Evolutionary conservation across 2,888 invertebrate genomes (phyloP), one percentile per base, ranked within the genome.

Genomic region (Diadegma fenestrale): DNA sequence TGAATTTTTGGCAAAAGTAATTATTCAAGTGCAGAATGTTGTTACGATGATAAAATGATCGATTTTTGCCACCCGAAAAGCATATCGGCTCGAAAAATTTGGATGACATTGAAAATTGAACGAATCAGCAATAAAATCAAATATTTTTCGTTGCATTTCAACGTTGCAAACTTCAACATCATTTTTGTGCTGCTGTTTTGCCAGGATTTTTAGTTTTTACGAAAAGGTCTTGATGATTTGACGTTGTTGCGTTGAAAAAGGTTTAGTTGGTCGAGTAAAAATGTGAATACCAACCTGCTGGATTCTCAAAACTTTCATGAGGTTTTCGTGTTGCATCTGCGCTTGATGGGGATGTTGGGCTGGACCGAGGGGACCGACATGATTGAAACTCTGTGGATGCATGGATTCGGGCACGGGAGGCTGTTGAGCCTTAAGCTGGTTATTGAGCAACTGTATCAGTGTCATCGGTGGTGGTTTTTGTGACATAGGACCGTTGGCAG

Each of bases 281-380:
- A 72, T 26, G 0, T 8, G 12, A 63, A 17, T 14, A 83, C 87
- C 72, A 79, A 93, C 93, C 88, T 94, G 94, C 86, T 95, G 95
- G 72, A 95, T 94, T 87, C 95, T 95, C 87, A 95, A 94, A 61
- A 95, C 92, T 89, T 95, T 95, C 91, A 95, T 92, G 37, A 94
- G 87, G 86, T 93, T 93, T 73, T 93, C 94, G 76, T 94, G 94
- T 66, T 94, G 94, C 91, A 94, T 90, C 81, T 94, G 94, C 12
- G 92, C 92, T 68, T 94, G 94, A 87, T 93, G 93, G 7, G 92
- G 90, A 88, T 94, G 92, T 72, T 93, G 93, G 22, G 93, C 90
- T 2, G 93, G 93, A 17, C 94, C 94, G 26, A 94, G 89, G 0
- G 93, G 92, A 76, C 94, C 92, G 33, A 92, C 89, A 17, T 93